These are phyloP conservation scores for Leptopilina clavipes DNA, from an alignment of 1,140 invertebrate species.

Conservation along the genomic window DNA sequence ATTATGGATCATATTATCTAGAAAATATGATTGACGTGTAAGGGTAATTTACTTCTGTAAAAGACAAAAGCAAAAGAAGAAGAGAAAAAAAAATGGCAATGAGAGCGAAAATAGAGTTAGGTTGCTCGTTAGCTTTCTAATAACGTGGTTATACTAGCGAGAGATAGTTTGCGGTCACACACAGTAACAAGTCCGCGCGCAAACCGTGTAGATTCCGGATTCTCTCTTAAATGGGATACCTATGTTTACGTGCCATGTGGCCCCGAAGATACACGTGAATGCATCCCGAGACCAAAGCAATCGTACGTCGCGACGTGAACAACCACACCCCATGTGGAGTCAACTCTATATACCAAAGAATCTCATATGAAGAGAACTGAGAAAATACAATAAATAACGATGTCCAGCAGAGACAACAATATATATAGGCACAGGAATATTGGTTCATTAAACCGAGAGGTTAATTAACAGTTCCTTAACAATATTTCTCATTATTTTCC, in stretches of 20 bases:
- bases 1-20: no score
- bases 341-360: slow-evolving; percentile 4
- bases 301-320: not conserved
- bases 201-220: slow-evolving; percentile 31
- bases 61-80: no score
- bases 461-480: slow-evolving; percentile 15
- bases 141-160: not conserved
- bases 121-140: slow-evolving; percentile 28
- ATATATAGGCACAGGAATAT: slow-evolving; percentile 16
- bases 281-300: slow-evolving; percentile 23
- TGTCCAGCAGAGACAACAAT: slow-evolving; percentile 21
- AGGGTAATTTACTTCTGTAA: no score
- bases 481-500: not conserved
- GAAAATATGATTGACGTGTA: no score
- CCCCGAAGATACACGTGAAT: slow-evolving; percentile 13
- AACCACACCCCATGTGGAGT: slow-evolving; percentile 30
- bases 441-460: slow-evolving; percentile 6
- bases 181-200: slow-evolving; percentile 13
- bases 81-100: no score
- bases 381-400: slow-evolving; percentile 32
- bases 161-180: not conserved
- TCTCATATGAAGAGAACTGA: slow-evolving; percentile 11
- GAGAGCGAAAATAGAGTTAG: slow-evolving; percentile 31
- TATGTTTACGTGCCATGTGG: slow-evolving; percentile 28
- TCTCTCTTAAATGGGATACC: slow-evolving; percentile 29